phyloP scores from a whole-genome alignment of 2,888 invertebrate species.

The Leucophora obtusa region DNA sequence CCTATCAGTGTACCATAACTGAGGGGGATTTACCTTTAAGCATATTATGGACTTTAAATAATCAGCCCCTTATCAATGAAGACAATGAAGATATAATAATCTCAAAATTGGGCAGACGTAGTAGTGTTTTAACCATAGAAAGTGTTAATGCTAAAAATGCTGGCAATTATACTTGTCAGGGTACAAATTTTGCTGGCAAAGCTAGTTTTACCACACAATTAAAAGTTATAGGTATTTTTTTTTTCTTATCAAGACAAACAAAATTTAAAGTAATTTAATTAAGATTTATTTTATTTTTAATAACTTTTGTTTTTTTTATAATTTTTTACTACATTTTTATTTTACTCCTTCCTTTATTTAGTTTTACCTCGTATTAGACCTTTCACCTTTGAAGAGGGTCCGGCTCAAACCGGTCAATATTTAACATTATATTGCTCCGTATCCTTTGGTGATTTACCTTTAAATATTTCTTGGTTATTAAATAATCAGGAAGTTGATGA shows the following conservation, averaged over 20 bases:
- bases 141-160: slow-evolving; percentile 84
- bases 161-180: slow-evolving; percentile 87
- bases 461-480: slow-evolving; percentile 87
- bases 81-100: slow-evolving; percentile 79
- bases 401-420: slow-evolving; percentile 87
- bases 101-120: slow-evolving; percentile 82
- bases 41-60: slow-evolving; percentile 82
- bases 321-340: neutral
- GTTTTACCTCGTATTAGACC: slow-evolving; percentile 90
- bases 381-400: slow-evolving; percentile 87
- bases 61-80: slow-evolving; percentile 74
- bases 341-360: slow-evolving; percentile 79
- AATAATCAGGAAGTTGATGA: slow-evolving; percentile 82
- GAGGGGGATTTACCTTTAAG: slow-evolving; percentile 84
- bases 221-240: slow-evolving; percentile 84
- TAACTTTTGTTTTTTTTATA: slow-evolving; percentile 25
- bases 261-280: neutral
- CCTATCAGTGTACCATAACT: slow-evolving; percentile 82
- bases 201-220: slow-evolving; percentile 84
- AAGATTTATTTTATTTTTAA: slow-evolving; percentile 29
- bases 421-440: slow-evolving; percentile 84
- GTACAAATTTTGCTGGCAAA: slow-evolving; percentile 85
- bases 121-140: slow-evolving; percentile 85
- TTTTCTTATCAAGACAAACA: neutral
- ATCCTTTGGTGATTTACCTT: slow-evolving; percentile 88